Evolutionary conservation across 1,140 invertebrate genomes (phyloP).

Genomic region (Drosophila truncata): DNA sequence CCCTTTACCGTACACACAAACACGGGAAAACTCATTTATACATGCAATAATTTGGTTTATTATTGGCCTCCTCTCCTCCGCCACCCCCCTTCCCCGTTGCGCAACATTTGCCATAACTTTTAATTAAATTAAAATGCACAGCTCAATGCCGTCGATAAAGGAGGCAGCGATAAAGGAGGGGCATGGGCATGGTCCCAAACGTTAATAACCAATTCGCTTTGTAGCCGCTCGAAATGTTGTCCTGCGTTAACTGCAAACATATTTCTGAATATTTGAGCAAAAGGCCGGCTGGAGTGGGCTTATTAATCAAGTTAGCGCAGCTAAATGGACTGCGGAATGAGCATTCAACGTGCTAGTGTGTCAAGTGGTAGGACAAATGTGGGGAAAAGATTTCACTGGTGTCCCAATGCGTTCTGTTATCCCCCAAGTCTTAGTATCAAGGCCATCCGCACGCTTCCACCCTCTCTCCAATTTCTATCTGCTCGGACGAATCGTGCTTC

Average conservation of each 20-base stretch:
- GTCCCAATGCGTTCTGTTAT: background rate
- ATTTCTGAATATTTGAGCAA: constrained; percentile 80
- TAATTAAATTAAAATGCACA: constrained; percentile 84
- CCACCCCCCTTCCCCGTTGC: constrained; percentile 43
- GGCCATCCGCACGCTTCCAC: constrained; percentile 5
- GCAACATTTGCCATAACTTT: constrained; percentile 81
- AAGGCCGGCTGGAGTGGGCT: constrained; percentile 29
- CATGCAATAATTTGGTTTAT: constrained; percentile 83
- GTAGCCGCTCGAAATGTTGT: constrained; percentile 56
- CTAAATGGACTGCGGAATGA: constrained; percentile 53
- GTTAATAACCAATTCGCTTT: constrained; percentile 83
- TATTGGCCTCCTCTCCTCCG: constrained; percentile 59
- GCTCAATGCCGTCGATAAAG: constrained; percentile 58
- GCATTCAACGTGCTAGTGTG: background rate
- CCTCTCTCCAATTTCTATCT: background rate
- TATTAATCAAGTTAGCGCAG: constrained; percentile 63
- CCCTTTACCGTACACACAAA: constrained; percentile 22
- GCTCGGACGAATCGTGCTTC: background rate
- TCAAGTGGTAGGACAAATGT: constrained; percentile 1
- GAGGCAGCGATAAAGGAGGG: background rate
- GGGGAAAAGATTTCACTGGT: background rate
- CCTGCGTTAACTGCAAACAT: constrained; percentile 56
- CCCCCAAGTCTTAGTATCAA: constrained; percentile 12
- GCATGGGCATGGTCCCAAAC: constrained; percentile 13
- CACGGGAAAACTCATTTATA: constrained; percentile 78